Percentiles rank a stretch among this genome's conserved stretches.
Evolutionary conservation across 92 coral and sea anemone genomes (phyloP).

Genomic region (Epizoanthus illoricatus): DNA sequence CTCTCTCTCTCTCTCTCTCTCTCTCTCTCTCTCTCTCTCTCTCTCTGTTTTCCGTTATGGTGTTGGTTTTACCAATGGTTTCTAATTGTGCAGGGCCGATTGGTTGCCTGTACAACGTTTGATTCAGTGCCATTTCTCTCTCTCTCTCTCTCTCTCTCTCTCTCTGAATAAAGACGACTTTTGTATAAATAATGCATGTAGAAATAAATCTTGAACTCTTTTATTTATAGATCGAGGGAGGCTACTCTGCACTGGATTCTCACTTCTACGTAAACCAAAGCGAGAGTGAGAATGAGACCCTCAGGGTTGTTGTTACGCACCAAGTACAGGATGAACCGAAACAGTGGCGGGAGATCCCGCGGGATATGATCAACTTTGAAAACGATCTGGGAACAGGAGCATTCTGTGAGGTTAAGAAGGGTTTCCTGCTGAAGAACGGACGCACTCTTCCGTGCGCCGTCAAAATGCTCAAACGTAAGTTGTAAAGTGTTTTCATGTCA

Average conservation of each 20-base stretch:
- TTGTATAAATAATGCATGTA: no score
- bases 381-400: constrained; percentile 23
- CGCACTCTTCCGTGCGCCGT: constrained; percentile 25
- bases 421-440: background rate
- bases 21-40: no score
- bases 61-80: no score
- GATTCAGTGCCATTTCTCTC: no score
- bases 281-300: background rate
- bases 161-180: no score
- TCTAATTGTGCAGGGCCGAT: no score
- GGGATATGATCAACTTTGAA: constrained; percentile 24
- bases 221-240: background rate
- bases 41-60: no score
- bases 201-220: background rate
- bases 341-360: constrained; percentile 35
- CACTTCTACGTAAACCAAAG: constrained; percentile 24
- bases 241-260: background rate
- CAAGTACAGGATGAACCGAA: background rate
- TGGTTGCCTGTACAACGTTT: no score
- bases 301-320: background rate
- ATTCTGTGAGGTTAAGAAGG: constrained; percentile 14
- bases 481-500: background rate
- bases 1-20: no score
- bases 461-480: constrained; percentile 38
- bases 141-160: no score